Evolutionary conservation across 1,140 invertebrate species (phyloP), one percentile per base, ranked within the genome.

Genomic region (Himalopsyche phryganea): DNA sequence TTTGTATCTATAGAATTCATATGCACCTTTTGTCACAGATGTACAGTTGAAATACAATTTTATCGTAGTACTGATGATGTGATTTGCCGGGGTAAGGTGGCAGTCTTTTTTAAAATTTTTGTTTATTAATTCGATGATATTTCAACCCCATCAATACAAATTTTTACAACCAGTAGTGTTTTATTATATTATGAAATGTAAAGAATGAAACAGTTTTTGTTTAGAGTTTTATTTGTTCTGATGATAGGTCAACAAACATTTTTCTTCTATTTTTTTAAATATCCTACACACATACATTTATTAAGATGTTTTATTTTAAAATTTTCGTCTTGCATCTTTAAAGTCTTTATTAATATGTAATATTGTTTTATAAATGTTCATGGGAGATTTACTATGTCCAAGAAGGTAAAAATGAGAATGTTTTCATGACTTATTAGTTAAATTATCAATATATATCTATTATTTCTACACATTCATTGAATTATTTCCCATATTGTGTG

Each of bases 241-340:
- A 59, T 54, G 51, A 40, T 63, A 59, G 40, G 59, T 53, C 49
- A 63, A 63, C 52, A 63, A 50, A 63, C 57, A 63, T 59, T 59
- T 41, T 63, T 55, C 44, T 54, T 63, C 52, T 63, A 60, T 63
- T 59, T 52, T 50, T 63, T 59, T 56, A 55, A 51, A 55, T 63
- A 63, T 50, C 57, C 61, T 63, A 63, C 61, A 60, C 61, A 63
- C 61, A 63, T 63, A 63, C 61, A 63, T 63, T 63, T 60, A 60
- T 54, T 63, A 53, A 50, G 50, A 51, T 61, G 53, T 57, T 55
- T 56, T 57, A 57, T 45, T 63, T 56, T 56, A 47, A 58, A 38
- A 51, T 55, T 17, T 63, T 58, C 38, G 36, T 38, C 49, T 20
- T 50, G 49, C 51, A 58, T 40, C 46, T 58, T 58, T 48, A 54